Evolutionary conservation across 2,888 invertebrate genomes (phyloP), one percentile per base, ranked within the genome.

Genomic region (Scotopteryx bipunctaria): DNA sequence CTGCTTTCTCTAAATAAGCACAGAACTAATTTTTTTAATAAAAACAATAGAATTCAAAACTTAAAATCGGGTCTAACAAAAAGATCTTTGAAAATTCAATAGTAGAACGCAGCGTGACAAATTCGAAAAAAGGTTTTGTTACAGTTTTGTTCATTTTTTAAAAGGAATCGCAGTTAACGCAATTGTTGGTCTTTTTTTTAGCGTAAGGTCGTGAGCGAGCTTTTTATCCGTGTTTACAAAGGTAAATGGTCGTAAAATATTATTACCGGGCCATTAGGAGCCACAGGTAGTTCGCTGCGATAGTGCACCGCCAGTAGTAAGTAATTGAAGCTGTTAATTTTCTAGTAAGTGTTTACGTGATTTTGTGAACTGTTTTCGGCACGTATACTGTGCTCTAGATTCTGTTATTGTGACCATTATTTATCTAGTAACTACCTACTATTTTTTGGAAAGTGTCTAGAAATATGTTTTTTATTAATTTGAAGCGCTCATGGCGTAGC

Each of bases 171-270:
- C 74, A 67, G 78, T 75, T 76, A 76, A 71, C 71, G 76, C 83
- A 83, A 86, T 85, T 82, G 86, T 86, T 71, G 75, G 46, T 60
- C 64, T 74, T 81, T 82, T 82, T 83, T 84, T 71, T 63, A 63
- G 59, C 65, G 65, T 69, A 71, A 73, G 67, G 70, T 72, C 74
- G 68, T 64, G 71, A 76, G 78, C 80, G 74, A 80, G 74, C 76
- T 71, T 81, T 83, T 82, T 81, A 81, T 76, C 76, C 81, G 75
- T 85, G 83, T 87, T 86, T 85, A 84, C 81, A 83, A 81, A 60
- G 82, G 83, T 84, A 84, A 85, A 81, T 78, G 78, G 83, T 82
- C 83, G 82, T 89, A 88, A 87, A 89, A 84, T 84, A 85, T 84
- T 87, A 86, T 87, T 85, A 84, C 83, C 73, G 74, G 73, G 78